Percentiles rank a stretch among this genome's conserved stretches.
Conservation (phyloP, 1,140 invertebrate genomes). For the Trichonephila clavipes region DNA sequence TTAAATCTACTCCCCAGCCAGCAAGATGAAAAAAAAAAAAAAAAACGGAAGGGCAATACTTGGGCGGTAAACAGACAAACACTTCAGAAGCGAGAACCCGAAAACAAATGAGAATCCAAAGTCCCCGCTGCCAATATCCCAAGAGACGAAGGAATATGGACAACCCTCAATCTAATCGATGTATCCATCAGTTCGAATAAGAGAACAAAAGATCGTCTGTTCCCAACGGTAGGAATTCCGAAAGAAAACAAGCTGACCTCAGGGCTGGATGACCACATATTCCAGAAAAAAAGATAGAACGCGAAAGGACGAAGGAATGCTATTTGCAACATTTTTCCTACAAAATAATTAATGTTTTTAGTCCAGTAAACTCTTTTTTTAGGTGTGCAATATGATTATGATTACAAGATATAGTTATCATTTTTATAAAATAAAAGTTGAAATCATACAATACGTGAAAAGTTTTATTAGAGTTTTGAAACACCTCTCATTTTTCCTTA, state of each 20-base stretch:
- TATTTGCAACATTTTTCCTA: no score
- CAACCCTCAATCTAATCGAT: slow-evolving; percentile 61
- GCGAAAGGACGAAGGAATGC: neutral
- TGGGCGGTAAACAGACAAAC: slow-evolving; percentile 37
- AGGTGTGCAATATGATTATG: no score
- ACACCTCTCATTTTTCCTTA: no score
- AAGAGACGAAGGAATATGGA: neutral
- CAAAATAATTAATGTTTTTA: no score
- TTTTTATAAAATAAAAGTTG: no score
- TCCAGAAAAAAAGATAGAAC: neutral
- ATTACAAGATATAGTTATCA: no score
- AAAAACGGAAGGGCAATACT: neutral
- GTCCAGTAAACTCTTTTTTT: no score
- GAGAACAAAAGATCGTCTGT: slow-evolving; percentile 53
- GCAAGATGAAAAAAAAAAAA: neutral
- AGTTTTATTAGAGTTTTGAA: no score
- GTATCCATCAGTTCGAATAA: slow-evolving; percentile 57
- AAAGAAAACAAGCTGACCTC: slow-evolving; percentile 53
- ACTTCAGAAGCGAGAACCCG: slow-evolving; percentile 7
- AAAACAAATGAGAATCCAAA: slow-evolving; percentile 42
- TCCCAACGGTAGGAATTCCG: slow-evolving; percentile 37
- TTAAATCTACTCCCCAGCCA: neutral
- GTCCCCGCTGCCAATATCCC: neutral
- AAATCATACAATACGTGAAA: no score
- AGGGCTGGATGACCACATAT: slow-evolving; percentile 25